phyloP scores from a whole-genome alignment of 1,140 invertebrate genomes.

The Aphaenogaster floridana region DNA sequence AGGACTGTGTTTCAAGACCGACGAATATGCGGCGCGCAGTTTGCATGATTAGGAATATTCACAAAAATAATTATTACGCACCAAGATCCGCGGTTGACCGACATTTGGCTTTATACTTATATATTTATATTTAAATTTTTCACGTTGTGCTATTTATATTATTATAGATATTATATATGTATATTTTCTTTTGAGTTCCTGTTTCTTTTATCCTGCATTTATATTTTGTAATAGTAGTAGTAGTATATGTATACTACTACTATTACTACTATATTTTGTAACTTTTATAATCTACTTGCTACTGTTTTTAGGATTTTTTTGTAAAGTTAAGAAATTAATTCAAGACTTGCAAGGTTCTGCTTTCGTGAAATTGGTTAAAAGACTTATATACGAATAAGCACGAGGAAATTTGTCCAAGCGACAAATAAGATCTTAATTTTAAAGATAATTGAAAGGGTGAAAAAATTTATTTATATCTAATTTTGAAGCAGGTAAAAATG shows the following conservation, averaged over 20 bases:
- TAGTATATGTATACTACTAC: no score
- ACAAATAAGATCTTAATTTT: background rate
- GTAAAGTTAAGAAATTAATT: conserved; percentile 12
- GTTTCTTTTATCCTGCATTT: background rate
- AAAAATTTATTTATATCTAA: conserved; percentile 24
- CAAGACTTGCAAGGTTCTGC: background rate
- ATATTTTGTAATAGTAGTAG: background rate
- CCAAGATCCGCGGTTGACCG: no score
- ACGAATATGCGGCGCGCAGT: no score
- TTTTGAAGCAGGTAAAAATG: background rate
- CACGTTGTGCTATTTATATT: background rate
- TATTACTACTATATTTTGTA: no score
- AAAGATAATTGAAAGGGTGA: background rate
- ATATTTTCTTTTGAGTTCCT: background rate
- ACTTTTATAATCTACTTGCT: background rate
- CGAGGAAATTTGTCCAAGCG: background rate
- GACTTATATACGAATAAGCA: background rate
- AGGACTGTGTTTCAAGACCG: no score
- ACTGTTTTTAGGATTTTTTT: background rate
- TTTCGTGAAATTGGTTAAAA: conserved; percentile 13
- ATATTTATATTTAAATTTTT: background rate
- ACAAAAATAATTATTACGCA: no score
- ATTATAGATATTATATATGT: background rate
- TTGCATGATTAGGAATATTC: no score
- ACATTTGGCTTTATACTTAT: no score